Evolutionary conservation across 1,140 invertebrate species (phyloP).

Genomic region (Lepidotrigona ventralis): DNA sequence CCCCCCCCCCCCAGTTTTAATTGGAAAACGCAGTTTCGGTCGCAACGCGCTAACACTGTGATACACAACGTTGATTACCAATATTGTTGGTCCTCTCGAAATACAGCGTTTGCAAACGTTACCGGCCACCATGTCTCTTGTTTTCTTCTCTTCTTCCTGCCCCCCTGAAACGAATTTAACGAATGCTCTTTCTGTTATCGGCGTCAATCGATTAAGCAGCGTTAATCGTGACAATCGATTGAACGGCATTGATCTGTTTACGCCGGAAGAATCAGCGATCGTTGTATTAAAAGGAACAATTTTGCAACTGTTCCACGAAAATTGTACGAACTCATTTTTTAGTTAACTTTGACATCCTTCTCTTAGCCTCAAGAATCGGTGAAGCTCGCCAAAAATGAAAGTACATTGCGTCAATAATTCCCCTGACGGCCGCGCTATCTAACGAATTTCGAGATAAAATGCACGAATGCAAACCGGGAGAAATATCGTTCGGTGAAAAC

Average conservation of each 20-base stretch:
- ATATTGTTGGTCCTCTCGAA: neutral
- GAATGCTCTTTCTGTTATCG: neutral
- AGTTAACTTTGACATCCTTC: neutral
- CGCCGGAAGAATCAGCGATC: too few species aligned
- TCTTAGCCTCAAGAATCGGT: too few species aligned
- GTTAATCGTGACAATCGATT: neutral
- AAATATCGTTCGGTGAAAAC: neutral
- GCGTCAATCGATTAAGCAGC: neutral
- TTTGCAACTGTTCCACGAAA: neutral
- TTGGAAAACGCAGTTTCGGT: conserved; percentile 22
- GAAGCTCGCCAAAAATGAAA: too few species aligned
- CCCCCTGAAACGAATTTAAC: neutral
- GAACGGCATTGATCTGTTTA: neutral
- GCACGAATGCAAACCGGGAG: neutral
- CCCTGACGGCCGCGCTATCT: too few species aligned
- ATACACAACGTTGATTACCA: conserved; percentile 27
- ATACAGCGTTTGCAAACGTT: neutral
- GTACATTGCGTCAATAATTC: too few species aligned
- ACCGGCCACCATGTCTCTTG: neutral
- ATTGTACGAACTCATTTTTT: neutral
- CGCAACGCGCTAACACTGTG: conserved; percentile 5
- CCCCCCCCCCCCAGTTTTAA: neutral
- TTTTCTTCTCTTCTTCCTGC: neutral
- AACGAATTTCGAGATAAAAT: neutral
- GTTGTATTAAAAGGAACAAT: neutral